A percentile compares a stretch with the other conserved stretches of the same genome.
These are phyloP conservation scores for Polyodon spathula DNA, from an alignment of 2,113 vertebrate genomes.

Conservation along the genomic window DNA sequence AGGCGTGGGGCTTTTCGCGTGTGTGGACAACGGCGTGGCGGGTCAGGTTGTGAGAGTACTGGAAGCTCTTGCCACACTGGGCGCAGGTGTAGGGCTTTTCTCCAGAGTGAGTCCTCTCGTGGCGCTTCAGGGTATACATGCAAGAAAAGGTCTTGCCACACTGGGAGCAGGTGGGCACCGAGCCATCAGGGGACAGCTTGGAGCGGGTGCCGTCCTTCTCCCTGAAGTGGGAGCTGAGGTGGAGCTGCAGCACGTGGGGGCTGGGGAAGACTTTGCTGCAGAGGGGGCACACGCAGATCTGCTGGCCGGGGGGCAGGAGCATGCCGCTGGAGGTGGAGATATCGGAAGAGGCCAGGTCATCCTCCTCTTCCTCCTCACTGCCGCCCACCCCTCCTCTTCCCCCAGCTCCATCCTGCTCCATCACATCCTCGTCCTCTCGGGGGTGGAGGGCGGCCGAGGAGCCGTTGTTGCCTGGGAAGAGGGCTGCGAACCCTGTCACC, in stretches of 20 bases:
- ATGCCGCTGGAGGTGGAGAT: slow-evolving; percentile 72
- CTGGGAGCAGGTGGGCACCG: slow-evolving; percentile 85
- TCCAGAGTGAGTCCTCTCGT: slow-evolving; percentile 94
- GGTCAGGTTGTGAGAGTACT: slow-evolving; percentile 96
- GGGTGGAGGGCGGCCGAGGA: slow-evolving; percentile 60
- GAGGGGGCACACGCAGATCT: slow-evolving; percentile 83
- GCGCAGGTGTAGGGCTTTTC: slow-evolving; percentile 95
- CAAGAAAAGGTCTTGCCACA: slow-evolving; percentile 97
- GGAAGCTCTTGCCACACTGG: slow-evolving; percentile 95
- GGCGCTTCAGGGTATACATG: slow-evolving; percentile 90
- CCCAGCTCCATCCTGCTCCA: slow-evolving; percentile 63
- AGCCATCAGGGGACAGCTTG: slow-evolving; percentile 75
- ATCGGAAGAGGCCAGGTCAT: slow-evolving; percentile 76
- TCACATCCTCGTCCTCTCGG: slow-evolving; percentile 65
- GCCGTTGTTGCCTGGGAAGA: slow-evolving; percentile 67
- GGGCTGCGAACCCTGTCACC: slow-evolving; percentile 74
- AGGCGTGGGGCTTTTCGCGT: slow-evolving; percentile 91
- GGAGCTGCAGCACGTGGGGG: slow-evolving; percentile 79
- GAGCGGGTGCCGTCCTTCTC: too few relatives aligned
- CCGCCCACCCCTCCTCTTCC: slow-evolving; percentile 45
- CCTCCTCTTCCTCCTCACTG: slow-evolving; percentile 65
- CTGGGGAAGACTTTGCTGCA: slow-evolving; percentile 90
- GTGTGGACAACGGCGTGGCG: slow-evolving; percentile 96
- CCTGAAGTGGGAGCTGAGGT: slow-evolving; percentile 64
- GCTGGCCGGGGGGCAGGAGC: slow-evolving; percentile 65